These are phyloP conservation scores for Miichthys miiuy DNA, from an alignment of 2,797 vertebrate genomes.

Conservation along the genomic window DNA sequence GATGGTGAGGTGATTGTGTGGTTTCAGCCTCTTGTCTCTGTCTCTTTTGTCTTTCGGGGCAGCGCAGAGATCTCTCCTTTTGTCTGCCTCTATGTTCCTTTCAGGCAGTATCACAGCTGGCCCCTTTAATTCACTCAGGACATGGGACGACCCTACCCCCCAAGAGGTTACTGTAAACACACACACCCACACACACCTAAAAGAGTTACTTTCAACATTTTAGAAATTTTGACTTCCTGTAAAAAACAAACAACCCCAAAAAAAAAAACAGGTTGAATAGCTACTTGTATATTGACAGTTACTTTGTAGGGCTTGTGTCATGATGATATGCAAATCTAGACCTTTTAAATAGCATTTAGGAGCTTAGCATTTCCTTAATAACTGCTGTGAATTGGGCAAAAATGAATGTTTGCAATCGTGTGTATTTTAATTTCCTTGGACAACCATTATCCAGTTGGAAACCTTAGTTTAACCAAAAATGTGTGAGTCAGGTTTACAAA, in stretches of 20 bases:
- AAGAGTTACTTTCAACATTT: constrained; percentile 16
- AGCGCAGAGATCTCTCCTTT: constrained; percentile 79
- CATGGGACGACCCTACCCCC: constrained; percentile 81
- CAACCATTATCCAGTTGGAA: constrained; percentile 14
- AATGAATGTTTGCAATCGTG: background rate
- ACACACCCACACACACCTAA: constrained; percentile 44
- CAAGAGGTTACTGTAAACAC: constrained; percentile 84
- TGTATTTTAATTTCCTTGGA: constrained; percentile 14
- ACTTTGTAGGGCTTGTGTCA: background rate
- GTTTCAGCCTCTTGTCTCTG: constrained; percentile 85
- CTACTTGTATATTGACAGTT: background rate
- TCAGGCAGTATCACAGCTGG: constrained; percentile 97
- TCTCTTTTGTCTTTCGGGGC: constrained; percentile 85
- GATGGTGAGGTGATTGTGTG: constrained; percentile 85
- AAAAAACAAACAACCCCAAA: too few relatives aligned
- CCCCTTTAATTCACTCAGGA: constrained; percentile 85
- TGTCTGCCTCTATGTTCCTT: constrained; percentile 88
- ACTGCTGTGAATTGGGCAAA: background rate
- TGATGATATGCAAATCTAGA: background rate
- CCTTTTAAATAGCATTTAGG: background rate
- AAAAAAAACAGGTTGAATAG: background rate
- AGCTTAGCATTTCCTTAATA: background rate
- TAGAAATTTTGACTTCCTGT: background rate
- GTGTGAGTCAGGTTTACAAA: constrained; percentile 63
- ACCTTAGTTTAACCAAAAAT: constrained; percentile 45